Evolutionary conservation across 2,888 invertebrate species (phyloP), one percentile per base, ranked within the genome.

Genomic region (Nesidiocoris tenuis): DNA sequence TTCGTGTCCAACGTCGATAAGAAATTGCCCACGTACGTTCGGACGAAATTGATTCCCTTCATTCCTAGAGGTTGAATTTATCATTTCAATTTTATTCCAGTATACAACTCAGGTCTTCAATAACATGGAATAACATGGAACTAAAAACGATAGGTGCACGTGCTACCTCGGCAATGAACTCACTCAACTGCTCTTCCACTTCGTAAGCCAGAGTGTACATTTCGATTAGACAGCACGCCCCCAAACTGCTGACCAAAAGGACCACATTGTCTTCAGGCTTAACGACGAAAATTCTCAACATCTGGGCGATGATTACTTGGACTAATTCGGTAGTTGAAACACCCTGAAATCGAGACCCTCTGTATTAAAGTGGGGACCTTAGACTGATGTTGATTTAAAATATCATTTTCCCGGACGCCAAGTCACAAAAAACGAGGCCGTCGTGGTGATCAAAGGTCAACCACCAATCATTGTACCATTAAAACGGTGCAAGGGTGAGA

Each of bases 1-100:
- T 89, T 88, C 87, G 91, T 91, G 81, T 93, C 90, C 63, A 94
- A 82, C 0, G 93, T 92, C 0, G 93, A 91, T 84, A 93, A 88
- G 78, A 90, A 85, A 2, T 84, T 81, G 3, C 88, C 89, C 77
- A 86, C 85, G 82, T 87, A 87, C 55, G 88, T 84, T 39, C 90
- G 56, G 2, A 57, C 39, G 21, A 78, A 56, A 17, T 67, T 76
- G 12, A 76, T 66, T 17, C 63, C 56, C 25, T 17, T 17, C 21
- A 7, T 54, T 61, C 19, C 75, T 67, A n/a, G n/a, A n/a, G n/a
- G n/a, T n/a, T n/a, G n/a, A n/a, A n/a, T n/a, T n/a, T n/a, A n/a
- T n/a, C n/a, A n/a, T n/a, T n/a, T n/a, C n/a, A n/a, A n/a, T n/a
- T n/a, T n/a, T n/a, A n/a, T n/a, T n/a, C n/a, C n/a, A n/a, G n/a